These are phyloP conservation scores for Dinoponera quadriceps DNA, from an alignment of 1,140 invertebrate species.

Conservation along the genomic window DNA sequence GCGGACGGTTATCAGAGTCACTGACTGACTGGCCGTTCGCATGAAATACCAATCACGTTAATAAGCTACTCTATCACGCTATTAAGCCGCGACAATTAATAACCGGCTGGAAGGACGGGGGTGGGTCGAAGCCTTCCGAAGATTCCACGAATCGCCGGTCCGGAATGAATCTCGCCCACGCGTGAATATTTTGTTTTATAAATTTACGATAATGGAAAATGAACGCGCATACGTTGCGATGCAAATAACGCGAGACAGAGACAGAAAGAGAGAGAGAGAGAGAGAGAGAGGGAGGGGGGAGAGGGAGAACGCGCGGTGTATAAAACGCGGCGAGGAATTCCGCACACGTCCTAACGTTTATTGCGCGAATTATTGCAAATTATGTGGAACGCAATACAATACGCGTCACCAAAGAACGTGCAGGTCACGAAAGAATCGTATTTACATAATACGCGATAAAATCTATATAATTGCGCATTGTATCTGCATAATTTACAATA, in stretches of 20 bases:
- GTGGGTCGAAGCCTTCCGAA: neutral
- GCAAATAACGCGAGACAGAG: neutral
- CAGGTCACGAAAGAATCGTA: slow-evolving; percentile 2
- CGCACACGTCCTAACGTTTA: neutral
- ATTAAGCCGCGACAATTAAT: slow-evolving; percentile 10
- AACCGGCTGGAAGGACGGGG: too few relatives aligned
- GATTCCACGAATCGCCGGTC: neutral
- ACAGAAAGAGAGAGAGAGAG: neutral
- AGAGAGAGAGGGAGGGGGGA: neutral
- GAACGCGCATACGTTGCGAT: neutral
- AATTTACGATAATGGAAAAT: neutral
- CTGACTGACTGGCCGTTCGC: slow-evolving; percentile 15
- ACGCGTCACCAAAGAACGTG: neutral
- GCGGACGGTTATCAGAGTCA: neutral
- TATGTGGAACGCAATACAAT: slow-evolving; percentile 18
- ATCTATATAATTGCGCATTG: neutral
- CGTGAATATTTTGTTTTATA: neutral
- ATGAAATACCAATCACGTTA: slow-evolving; percentile 39
- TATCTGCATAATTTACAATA: slow-evolving; percentile 30
- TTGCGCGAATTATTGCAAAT: slow-evolving; percentile 14
- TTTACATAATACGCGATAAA: slow-evolving; percentile 33
- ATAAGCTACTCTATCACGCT: slow-evolving; percentile 26
- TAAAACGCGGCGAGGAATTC: neutral
- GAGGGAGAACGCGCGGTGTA: too few relatives aligned
- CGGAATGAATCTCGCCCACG: neutral